Conservation (phyloP, 2,113 vertebrate genomes). For the Bubo blakistoni region DNA sequence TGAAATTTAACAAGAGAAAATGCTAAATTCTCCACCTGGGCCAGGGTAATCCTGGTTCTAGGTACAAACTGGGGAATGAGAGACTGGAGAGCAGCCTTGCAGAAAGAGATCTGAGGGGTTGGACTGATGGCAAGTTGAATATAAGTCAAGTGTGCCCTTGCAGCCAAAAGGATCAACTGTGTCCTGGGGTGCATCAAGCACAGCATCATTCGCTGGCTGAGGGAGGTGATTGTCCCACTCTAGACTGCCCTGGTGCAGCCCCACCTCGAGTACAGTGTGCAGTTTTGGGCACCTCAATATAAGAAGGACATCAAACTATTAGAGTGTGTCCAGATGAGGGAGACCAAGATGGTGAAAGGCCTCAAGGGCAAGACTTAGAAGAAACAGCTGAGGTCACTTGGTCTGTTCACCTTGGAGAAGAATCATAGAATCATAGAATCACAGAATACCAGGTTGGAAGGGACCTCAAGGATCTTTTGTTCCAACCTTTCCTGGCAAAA, state of each 20-base stretch:
- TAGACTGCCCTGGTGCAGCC: fast-evolving
- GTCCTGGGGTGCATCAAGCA: not conserved
- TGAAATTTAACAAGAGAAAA: not conserved
- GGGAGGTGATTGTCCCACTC: not conserved
- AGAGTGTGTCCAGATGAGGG: not conserved
- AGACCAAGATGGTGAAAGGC: not conserved
- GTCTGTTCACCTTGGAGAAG: not conserved
- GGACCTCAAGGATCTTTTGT: too few relatives aligned
- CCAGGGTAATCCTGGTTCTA: not conserved
- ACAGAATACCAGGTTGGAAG: too few relatives aligned
- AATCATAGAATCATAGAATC: too few relatives aligned
- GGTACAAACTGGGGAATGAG: fast-evolving
- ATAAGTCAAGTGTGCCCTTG: not conserved
- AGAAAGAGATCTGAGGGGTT: not conserved
- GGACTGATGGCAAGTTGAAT: not conserved
- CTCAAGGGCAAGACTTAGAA: not conserved
- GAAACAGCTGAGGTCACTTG: fast-evolving
- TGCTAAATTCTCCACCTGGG: not conserved
- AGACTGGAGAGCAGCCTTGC: not conserved
- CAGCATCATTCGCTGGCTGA: fast-evolving
- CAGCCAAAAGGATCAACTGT: not conserved
- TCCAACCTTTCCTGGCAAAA: too few relatives aligned
- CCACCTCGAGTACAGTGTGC: not conserved
- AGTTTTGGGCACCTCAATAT: fast-evolving
- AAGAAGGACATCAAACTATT: not conserved